Percentiles rank a stretch among this genome's conserved stretches.
Conservation (phyloP, 2,888 invertebrate genomes). For the Leucophenga montana region DNA sequence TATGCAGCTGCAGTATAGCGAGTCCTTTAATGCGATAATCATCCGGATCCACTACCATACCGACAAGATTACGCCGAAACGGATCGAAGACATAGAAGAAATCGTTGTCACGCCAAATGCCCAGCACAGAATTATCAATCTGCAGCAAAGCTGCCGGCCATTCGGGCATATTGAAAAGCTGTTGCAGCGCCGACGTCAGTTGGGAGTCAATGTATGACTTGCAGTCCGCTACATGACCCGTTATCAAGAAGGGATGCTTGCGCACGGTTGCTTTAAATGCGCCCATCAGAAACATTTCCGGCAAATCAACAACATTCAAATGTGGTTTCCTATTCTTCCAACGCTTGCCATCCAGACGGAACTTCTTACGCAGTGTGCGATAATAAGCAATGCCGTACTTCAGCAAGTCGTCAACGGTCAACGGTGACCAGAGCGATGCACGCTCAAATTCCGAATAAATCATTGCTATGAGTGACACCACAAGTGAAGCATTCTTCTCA, state of each 20-base stretch:
- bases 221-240: slow-evolving; percentile 66
- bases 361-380: slow-evolving; percentile 56
- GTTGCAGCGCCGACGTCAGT: slow-evolving; percentile 56
- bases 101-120: slow-evolving; percentile 78
- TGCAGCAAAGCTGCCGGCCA: slow-evolving; percentile 73
- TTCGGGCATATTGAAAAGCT: slow-evolving; percentile 57
- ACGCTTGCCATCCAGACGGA: slow-evolving; percentile 58
- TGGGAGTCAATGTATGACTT: slow-evolving; percentile 59
- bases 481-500: slow-evolving; percentile 76
- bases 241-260: slow-evolving; percentile 60
- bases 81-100: slow-evolving; percentile 80
- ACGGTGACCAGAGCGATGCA: slow-evolving; percentile 78
- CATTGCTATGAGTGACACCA: slow-evolving; percentile 77
- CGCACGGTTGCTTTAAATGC: slow-evolving; percentile 66
- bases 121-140: slow-evolving; percentile 77
- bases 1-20: slow-evolving; percentile 79
- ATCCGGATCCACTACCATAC: slow-evolving; percentile 74
- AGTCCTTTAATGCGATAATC: slow-evolving; percentile 71
- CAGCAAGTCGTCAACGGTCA: slow-evolving; percentile 75
- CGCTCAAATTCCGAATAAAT: slow-evolving; percentile 80
- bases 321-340: slow-evolving; percentile 61
- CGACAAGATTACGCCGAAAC: slow-evolving; percentile 77
- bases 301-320: slow-evolving; percentile 64
- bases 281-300: slow-evolving; percentile 73
- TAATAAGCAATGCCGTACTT: slow-evolving; percentile 63